Evolutionary conservation across 1,140 invertebrate species (phyloP), one percentile per base, ranked within the genome.

Genomic region (Pogonomyrmex barbatus): DNA sequence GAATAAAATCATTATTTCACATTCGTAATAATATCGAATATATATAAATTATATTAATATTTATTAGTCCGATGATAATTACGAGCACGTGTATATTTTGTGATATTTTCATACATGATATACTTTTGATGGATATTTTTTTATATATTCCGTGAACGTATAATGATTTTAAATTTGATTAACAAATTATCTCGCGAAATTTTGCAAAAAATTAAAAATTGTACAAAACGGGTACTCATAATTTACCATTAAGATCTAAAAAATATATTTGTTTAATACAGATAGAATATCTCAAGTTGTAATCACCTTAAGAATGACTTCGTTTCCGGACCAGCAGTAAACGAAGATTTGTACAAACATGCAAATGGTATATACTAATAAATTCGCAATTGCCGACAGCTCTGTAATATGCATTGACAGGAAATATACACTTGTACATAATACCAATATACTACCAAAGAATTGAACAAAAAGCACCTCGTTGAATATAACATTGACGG

Each of bases 261-360:
- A 24, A 24, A 24, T 24, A 24, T 24, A 24, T 24, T 24, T 24
- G 24, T 24, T 24, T 24, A 0, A 24, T 24, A 24, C 24, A 24
- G 24, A 24, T 24, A 24, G 24, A 24, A 24, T 24, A 24, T 24
- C 24, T 24, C 24, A 24, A 24, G 24, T 24, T 24, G 24, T 24
- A 24, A 24, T 24, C 24, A 91, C 89, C 67, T 91, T 82, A 12
- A 75, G n/a, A 4, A 73, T 87, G 1, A 91, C 70, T 79, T 91
- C 82, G 42, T 90, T 87, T 14, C 89, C 90, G 45, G 87, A 91
- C 63, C 87, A 91, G 65, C 88, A 90, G 56, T 87, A 92, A 36
- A 90, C 12, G 70, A 87, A 91, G 24, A 86, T 89, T 71, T 92
- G 86, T 6, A 89, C 9, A 8, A 88, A 67, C 60, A 87, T 89